phyloP scores from a whole-genome alignment of 2,797 vertebrate species.

The Limosa lapponica region DNA sequence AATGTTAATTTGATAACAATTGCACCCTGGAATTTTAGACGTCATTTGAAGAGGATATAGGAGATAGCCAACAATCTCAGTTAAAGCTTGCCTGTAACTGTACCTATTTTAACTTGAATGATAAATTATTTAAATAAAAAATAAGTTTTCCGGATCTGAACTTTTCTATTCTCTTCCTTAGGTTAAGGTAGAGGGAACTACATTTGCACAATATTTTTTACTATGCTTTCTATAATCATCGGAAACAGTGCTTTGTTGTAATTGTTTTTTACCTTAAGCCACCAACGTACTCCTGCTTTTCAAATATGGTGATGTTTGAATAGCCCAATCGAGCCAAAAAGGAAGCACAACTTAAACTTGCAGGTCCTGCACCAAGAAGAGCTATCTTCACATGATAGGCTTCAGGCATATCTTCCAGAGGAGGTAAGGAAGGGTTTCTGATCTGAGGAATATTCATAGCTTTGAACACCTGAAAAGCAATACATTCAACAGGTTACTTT shows the following conservation, averaged over 20 bases:
- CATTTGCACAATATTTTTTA: not conserved
- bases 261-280: constrained; percentile 87
- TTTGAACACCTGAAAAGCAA: constrained; percentile 88
- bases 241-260: not conserved
- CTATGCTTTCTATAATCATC: not conserved
- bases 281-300: constrained; percentile 89
- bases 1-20: not conserved
- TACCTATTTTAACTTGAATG: not conserved
- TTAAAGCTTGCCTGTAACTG: not conserved
- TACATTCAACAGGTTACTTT: not conserved
- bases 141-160: not conserved
- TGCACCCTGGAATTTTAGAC: not conserved
- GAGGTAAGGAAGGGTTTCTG: constrained; percentile 84
- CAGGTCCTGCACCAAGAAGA: constrained; percentile 92
- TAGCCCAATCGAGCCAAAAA: constrained; percentile 94
- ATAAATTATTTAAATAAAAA: not conserved
- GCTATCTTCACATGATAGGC: constrained; percentile 87
- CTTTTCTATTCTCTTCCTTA: not conserved
- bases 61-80: not conserved
- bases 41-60: not conserved
- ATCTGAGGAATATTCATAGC: constrained; percentile 93
- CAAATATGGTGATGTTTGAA: constrained; percentile 90
- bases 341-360: constrained; percentile 92
- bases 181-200: not conserved
- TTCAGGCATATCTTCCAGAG: constrained; percentile 83